These are phyloP conservation scores for Bubalus kerabau DNA, from an alignment of 2,113 vertebrate species.

Conservation along the genomic window DNA sequence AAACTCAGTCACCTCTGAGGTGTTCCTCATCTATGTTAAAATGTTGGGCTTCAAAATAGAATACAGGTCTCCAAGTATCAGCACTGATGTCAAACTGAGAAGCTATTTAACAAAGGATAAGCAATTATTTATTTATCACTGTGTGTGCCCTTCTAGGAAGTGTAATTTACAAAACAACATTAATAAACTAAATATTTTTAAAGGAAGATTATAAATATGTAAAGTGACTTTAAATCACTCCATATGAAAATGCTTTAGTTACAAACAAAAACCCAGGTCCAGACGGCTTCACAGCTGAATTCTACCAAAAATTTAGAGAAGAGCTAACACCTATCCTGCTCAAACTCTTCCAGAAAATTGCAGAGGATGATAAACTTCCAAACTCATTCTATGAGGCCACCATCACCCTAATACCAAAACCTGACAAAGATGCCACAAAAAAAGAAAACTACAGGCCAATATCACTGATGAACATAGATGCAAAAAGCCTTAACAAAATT, in stretches of 20 bases:
- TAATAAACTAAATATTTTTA: background rate
- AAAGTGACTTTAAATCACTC: background rate
- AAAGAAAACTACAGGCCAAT: no score
- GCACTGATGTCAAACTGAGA: background rate
- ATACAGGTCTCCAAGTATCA: background rate
- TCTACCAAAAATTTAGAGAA: no score
- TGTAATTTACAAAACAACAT: background rate
- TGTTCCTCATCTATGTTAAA: slow-evolving; percentile 26
- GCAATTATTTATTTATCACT: background rate
- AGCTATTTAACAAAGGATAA: background rate
- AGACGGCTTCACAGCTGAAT: no score
- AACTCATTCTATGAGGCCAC: no score
- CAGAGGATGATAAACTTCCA: no score
- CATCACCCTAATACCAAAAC: no score
- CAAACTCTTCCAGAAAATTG: no score
- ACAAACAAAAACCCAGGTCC: no score
- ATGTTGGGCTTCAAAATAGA: background rate
- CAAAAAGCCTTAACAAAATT: no score
- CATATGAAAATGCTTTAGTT: background rate
- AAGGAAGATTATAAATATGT: background rate
- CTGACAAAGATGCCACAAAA: no score
- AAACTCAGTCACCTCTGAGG: slow-evolving; percentile 40
- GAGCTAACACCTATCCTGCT: no score
- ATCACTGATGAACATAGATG: no score
- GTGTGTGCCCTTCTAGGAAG: background rate